Conservation (phyloP, 2,888 invertebrate genomes). For the Tridacna crocea region DNA sequence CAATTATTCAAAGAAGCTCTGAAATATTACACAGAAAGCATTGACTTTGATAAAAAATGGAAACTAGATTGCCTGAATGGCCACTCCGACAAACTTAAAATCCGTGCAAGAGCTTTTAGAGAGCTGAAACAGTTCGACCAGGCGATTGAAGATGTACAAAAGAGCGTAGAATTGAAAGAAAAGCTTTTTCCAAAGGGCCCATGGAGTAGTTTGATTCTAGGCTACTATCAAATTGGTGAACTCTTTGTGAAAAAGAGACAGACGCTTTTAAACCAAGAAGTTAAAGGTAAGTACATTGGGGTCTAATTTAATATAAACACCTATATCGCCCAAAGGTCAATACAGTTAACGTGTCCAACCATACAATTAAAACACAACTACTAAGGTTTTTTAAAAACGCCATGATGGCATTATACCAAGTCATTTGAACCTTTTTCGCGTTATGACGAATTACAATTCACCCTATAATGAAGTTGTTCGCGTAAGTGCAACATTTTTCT, state of each 20-base stretch:
- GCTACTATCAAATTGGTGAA: constrained; percentile 16
- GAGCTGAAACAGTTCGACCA: constrained; percentile 4
- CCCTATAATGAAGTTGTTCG: no score
- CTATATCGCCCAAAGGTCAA: background rate
- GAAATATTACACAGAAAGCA: constrained; percentile 15
- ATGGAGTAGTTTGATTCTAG: background rate
- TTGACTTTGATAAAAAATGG: constrained; percentile 3
- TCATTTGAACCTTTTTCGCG: no score
- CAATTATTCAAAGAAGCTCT: constrained; percentile 1
- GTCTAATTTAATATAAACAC: background rate
- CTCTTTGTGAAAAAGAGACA: background rate
- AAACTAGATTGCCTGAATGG: constrained; percentile 7
- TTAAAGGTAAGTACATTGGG: background rate
- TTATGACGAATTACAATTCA: no score
- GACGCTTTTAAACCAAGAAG: background rate
- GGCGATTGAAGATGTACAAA: constrained; percentile 10
- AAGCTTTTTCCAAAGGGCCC: constrained; percentile 2
- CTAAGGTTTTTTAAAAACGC: no score
- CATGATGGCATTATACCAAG: no score
- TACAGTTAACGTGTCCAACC: background rate
- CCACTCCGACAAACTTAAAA: constrained; percentile 12
- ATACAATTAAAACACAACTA: background rate
- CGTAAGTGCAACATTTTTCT: no score
- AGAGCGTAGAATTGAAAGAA: constrained; percentile 7
- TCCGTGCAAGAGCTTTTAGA: constrained; percentile 10